These are phyloP conservation scores for Pachydiplax longipennis DNA, from an alignment of 2,888 invertebrate genomes.

Conservation along the genomic window DNA sequence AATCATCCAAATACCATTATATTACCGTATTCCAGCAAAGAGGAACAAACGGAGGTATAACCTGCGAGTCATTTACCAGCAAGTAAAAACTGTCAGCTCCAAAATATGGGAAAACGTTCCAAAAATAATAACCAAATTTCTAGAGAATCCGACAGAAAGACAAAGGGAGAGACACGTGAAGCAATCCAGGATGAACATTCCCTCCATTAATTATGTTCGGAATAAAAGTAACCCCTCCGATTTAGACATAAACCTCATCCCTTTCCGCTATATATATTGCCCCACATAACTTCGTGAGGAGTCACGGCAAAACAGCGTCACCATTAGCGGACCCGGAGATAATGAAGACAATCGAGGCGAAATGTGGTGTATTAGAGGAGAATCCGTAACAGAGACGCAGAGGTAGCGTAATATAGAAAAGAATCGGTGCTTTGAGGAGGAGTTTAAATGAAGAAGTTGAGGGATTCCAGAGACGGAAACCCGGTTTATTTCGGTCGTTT, in stretches of 20 bases:
- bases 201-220: too few relatives aligned
- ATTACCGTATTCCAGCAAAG: too few relatives aligned
- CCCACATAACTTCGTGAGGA: not conserved
- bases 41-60: too few relatives aligned
- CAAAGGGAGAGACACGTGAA: too few relatives aligned
- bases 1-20: too few relatives aligned
- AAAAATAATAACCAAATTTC: too few relatives aligned
- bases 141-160: too few relatives aligned
- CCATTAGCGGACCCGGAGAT: not conserved
- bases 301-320: not conserved
- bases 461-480: not conserved
- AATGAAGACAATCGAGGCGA: not conserved
- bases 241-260: not conserved
- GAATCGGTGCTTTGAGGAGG: not conserved
- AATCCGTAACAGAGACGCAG: not conserved
- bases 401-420: not conserved
- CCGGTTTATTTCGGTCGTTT: constrained; percentile 28
- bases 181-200: too few relatives aligned
- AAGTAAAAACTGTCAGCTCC: too few relatives aligned
- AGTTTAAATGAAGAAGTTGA: not conserved
- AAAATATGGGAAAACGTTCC: too few relatives aligned
- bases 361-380: not conserved
- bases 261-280: not conserved
- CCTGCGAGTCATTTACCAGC: too few relatives aligned
- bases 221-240: not conserved